Evolutionary conservation across 2,888 invertebrate species (phyloP).

Genomic region (Oconnorella tubifera): DNA sequence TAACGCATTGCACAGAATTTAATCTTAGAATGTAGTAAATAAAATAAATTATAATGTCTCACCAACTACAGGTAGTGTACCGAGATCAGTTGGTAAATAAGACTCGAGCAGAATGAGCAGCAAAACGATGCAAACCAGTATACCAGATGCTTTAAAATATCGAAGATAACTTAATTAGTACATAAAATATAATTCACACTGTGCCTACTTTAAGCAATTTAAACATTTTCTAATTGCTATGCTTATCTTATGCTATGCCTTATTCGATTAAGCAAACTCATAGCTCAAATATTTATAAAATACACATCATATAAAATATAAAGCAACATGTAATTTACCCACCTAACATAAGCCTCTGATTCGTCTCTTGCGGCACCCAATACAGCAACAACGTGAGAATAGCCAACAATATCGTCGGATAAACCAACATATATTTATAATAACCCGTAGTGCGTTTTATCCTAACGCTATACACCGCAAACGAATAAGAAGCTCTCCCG

Average conservation of each 20-base stretch:
- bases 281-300: no score
- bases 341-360: slow-evolving; percentile 27
- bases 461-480: slow-evolving; percentile 5
- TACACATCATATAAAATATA: no score
- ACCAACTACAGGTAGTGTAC: slow-evolving; percentile 23
- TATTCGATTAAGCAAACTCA: no score
- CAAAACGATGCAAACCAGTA: slow-evolving; percentile 19
- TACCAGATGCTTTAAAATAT: slow-evolving; percentile 21
- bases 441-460: slow-evolving; percentile 20
- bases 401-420: slow-evolving; percentile 25
- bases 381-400: slow-evolving; percentile 23
- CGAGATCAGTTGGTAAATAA: slow-evolving; percentile 25
- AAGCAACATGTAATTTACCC: no score
- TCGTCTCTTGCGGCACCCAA: slow-evolving; percentile 26
- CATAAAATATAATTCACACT: no score
- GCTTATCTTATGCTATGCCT: no score
- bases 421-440: slow-evolving; percentile 23
- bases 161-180: no score
- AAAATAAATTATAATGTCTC: no score
- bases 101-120: slow-evolving; percentile 15
- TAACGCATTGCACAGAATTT: no score
- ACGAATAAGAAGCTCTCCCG: slow-evolving; percentile 9
- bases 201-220: no score
- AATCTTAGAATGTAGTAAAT: no score
- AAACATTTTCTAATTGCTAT: no score